Base-by-base conservation (phyloP, 2,113 vertebrate genomes). In the Ariopsis seemanni region DNA sequence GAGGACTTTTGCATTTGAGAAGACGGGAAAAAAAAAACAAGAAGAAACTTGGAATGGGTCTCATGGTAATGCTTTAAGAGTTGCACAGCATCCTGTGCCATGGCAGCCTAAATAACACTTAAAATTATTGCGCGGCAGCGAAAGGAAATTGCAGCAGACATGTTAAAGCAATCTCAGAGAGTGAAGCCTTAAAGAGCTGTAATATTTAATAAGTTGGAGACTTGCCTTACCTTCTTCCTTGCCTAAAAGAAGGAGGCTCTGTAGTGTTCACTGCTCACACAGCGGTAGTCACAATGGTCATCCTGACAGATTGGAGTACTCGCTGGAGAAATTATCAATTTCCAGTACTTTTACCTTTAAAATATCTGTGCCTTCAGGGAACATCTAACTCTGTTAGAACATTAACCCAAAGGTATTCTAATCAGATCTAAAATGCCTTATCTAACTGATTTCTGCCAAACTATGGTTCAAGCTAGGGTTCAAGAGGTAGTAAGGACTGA, bases 161-260 rank as follows among this genome's bases (percentile, higher is more conserved):
- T 94, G 94, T 94, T 94, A 94, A 95, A 95, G 92, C 89, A 91
- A 92, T 94, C 93, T 92, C 79, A 89, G 88, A 89, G 88, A 91
- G 83, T 90, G 90, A 90, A 88, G 88, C 89, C 88, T 93, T 87
- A 88, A 93, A 89, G 80, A 86, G 91, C 93, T 89, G 92, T 94
- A 93, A 94, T 93, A 93, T 94, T 95, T 94, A 94, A 95, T 93
- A 92, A 94, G 91, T 88, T 92, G 90, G 88, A 92, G 87, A 82
- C 82, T 88, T 60, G 91, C 92, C 92, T 88, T 88, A 91, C 79
- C n/a, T 88, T 92, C 88, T 91, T 92, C 93, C 93, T 93, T 92
- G 90, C 92, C 91, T 89, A 90, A 62, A 92, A 92, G 92, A 89
- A 93, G 93, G 92, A 91, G 92, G 89, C 90, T 88, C 77, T 84